A percentile compares a stretch with the other conserved stretches of the same genome.
Evolutionary conservation across 2,113 vertebrate genomes (phyloP).

Genomic region (Limnothrissa miodon): DNA sequence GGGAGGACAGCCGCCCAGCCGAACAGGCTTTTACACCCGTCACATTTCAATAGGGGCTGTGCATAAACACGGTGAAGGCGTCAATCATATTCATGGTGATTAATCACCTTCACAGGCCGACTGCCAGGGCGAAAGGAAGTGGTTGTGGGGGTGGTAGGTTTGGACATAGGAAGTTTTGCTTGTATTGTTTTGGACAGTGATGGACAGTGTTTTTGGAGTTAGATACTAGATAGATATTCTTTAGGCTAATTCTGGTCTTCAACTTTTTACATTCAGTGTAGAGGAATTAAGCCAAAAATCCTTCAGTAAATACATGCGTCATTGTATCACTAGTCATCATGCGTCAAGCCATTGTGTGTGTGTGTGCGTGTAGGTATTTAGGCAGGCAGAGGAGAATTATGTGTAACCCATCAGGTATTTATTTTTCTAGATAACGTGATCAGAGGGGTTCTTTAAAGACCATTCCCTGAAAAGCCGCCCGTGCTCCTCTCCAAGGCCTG

Average conservation of each 20-base stretch:
- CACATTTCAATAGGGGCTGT: constrained; percentile 65
- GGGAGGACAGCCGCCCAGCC: constrained; percentile 45
- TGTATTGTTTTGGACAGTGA: neutral
- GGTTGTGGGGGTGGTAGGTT: neutral
- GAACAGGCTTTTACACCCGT: constrained; percentile 48
- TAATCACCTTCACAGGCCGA: constrained; percentile 40
- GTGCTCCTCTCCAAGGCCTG: neutral
- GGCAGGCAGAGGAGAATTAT: neutral
- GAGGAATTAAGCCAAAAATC: neutral
- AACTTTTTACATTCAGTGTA: neutral
- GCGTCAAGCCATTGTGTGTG: neutral
- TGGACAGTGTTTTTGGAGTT: neutral
- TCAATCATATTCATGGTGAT: constrained; percentile 59
- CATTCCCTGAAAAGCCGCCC: neutral
- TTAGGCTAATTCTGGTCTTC: neutral
- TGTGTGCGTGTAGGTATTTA: neutral
- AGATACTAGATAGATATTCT: neutral
- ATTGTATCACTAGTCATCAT: neutral
- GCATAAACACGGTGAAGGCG: constrained; percentile 64
- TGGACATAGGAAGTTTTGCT: neutral
- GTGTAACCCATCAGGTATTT: no score
- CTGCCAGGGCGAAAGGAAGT: neutral
- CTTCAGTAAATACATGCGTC: neutral
- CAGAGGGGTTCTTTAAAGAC: neutral
- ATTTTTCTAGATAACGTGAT: neutral